Percentiles rank a stretch among this genome's conserved stretches.
Conservation (phyloP, 2,113 vertebrate species). For the Eretmochelys imbricata region DNA sequence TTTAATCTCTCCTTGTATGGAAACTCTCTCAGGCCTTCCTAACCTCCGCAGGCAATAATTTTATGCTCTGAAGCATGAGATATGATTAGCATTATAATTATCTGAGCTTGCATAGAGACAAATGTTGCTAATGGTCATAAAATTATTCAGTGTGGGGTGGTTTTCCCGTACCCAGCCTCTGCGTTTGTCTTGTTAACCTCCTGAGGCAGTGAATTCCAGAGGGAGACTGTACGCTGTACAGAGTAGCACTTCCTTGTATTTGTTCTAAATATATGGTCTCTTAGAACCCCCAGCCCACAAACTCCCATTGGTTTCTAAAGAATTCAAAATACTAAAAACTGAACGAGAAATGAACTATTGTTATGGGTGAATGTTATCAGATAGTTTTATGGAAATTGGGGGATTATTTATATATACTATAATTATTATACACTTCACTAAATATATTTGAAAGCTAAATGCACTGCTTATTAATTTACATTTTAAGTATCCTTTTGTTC, state of each 20-base stretch:
- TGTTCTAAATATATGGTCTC: slow-evolving; percentile 56
- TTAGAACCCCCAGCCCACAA: slow-evolving; percentile 29
- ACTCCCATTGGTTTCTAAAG: slow-evolving; percentile 54
- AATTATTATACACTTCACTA: slow-evolving; percentile 63
- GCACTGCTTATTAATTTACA: slow-evolving; percentile 74
- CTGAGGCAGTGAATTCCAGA: slow-evolving; percentile 14
- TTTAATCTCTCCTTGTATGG: slow-evolving; percentile 48
- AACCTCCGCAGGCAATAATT: slow-evolving; percentile 61
- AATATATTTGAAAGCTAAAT: slow-evolving; percentile 26
- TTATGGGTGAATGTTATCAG: slow-evolving; percentile 66
- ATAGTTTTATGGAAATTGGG: slow-evolving; percentile 64
- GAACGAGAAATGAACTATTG: slow-evolving; percentile 70
- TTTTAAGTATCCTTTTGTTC: slow-evolving; percentile 69
- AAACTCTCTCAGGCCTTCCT: slow-evolving; percentile 54
- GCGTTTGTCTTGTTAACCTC: slow-evolving; percentile 25
- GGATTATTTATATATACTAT: slow-evolving; percentile 68
- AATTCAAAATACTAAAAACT: slow-evolving; percentile 52
- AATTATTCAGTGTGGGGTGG: slow-evolving; percentile 28
- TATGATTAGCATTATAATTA: slow-evolving; percentile 62
- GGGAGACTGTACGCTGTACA: background rate
- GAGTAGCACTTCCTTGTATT: background rate
- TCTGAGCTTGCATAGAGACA: slow-evolving; percentile 56
- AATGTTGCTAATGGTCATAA: slow-evolving; percentile 62
- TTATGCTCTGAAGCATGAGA: slow-evolving; percentile 65
- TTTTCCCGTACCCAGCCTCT: slow-evolving; percentile 1